Percentiles rank a stretch among this genome's conserved stretches.
phyloP scores from a whole-genome alignment of 1,140 invertebrate genomes.

The Drosophila watanabei region DNA sequence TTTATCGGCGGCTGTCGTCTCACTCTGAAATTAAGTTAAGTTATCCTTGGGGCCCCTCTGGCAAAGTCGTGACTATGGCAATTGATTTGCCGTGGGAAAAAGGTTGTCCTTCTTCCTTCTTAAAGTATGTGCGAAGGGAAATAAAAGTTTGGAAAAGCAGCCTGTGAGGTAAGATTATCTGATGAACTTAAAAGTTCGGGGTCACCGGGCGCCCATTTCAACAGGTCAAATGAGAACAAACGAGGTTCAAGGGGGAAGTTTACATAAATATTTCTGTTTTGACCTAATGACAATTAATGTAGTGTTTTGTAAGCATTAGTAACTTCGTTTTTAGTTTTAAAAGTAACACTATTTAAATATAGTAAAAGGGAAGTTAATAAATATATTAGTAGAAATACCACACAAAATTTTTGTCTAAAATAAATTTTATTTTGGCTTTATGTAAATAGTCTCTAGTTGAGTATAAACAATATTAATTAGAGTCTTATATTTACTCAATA shows the following conservation, averaged over 20 bases:
- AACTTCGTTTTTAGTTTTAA: too few relatives aligned
- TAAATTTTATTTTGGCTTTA: too few relatives aligned
- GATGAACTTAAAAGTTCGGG: constrained; percentile 4
- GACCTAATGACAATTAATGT: not conserved
- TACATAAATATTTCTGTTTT: not conserved
- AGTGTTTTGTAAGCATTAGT: not conserved
- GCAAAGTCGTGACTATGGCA: constrained; percentile 15
- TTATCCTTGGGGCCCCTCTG: constrained; percentile 51
- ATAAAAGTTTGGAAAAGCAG: constrained; percentile 9
- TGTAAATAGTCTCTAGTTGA: too few relatives aligned
- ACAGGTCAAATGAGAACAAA: constrained; percentile 9
- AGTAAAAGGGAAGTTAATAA: not conserved
- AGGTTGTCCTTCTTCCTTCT: constrained; percentile 5
- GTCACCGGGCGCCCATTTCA: not conserved
- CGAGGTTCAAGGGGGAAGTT: not conserved
- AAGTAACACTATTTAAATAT: not conserved
- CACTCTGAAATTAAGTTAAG: constrained; percentile 64
- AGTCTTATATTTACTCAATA: fast-evolving
- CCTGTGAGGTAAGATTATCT: not conserved
- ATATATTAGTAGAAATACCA: not conserved
- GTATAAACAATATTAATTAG: not conserved
- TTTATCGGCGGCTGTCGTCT: constrained; percentile 33
- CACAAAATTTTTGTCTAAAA: too few relatives aligned
- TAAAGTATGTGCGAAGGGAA: constrained; percentile 10
- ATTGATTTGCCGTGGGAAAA: constrained; percentile 19